These are phyloP conservation scores for Arbacia lixula DNA, from an alignment of 53 echinoderm and acorn worm species.

Conservation along the genomic window DNA sequence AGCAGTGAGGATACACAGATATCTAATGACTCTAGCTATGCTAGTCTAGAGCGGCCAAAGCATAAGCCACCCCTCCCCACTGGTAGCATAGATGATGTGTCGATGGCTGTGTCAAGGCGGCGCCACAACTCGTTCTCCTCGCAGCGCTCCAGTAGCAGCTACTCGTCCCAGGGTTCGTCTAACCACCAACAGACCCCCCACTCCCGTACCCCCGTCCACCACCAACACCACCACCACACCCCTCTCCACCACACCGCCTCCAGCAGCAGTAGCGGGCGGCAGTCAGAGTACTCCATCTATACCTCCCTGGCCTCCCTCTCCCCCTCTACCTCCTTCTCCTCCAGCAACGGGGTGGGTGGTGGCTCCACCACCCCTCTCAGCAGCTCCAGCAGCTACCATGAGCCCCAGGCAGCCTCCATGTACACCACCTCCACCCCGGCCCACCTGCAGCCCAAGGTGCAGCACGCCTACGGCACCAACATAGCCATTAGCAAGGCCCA, in stretches of 20 bases:
- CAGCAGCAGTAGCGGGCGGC: slow-evolving; percentile 42
- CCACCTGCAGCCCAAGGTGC: slow-evolving; percentile 74
- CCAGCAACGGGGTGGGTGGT: slow-evolving; percentile 50
- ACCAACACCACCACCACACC: slow-evolving; percentile 32
- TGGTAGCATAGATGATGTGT: slow-evolving; percentile 44
- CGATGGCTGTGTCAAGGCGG: slow-evolving; percentile 53
- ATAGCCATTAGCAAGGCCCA: slow-evolving; percentile 96
- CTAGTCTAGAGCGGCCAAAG: slow-evolving; percentile 51
- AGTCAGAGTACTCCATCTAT: slow-evolving; percentile 51
- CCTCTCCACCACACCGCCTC: slow-evolving; percentile 66
- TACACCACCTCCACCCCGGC: slow-evolving; percentile 91
- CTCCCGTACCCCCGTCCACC: slow-evolving; percentile 45
- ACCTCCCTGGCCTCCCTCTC: slow-evolving; percentile 50
- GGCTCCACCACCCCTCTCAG: slow-evolving; percentile 50
- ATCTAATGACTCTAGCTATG: slow-evolving; percentile 54
- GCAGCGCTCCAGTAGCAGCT: slow-evolving; percentile 89
- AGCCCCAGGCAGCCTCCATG: slow-evolving; percentile 80
- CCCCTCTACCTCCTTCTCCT: slow-evolving; percentile 56
- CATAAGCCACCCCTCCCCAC: slow-evolving; percentile 52
- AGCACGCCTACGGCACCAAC: slow-evolving; percentile 79
- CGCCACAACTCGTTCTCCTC: slow-evolving; percentile 90
- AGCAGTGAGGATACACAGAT: slow-evolving; percentile 26
- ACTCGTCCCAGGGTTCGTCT: slow-evolving; percentile 81
- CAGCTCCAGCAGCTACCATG: slow-evolving; percentile 52
- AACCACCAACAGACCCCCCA: slow-evolving; percentile 55